These are phyloP conservation scores for Lucifuga dentata DNA, from an alignment of 2,113 vertebrate species.

Conservation along the genomic window DNA sequence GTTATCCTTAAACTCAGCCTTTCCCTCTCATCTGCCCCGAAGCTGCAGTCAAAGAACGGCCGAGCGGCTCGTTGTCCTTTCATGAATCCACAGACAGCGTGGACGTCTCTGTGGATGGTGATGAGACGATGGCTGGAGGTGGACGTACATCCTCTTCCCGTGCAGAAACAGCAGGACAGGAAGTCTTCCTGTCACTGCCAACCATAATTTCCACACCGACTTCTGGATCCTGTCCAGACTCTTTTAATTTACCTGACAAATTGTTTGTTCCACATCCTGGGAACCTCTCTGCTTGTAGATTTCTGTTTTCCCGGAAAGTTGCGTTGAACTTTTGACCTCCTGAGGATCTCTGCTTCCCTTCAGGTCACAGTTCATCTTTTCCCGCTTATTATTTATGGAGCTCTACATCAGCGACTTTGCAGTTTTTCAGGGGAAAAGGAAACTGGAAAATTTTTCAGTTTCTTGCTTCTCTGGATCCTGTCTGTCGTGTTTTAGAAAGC, in stretches of 20 bases:
- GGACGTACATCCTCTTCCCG: conserved; percentile 8
- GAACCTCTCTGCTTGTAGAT: no score
- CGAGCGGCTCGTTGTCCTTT: neutral
- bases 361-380: neutral
- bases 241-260: no score
- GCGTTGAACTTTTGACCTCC: neutral
- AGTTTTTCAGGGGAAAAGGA: neutral
- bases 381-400: neutral
- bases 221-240: no score
- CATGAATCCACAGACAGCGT: no score
- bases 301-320: neutral
- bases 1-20: neutral
- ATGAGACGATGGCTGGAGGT: neutral
- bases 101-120: neutral
- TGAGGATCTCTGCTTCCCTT: neutral
- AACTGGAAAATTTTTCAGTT: no score
- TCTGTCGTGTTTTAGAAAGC: no score
- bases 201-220: no score
- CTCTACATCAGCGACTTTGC: neutral
- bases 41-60: conserved; percentile 8
- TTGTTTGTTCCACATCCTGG: no score
- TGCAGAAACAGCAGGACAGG: no score
- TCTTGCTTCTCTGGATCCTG: no score
- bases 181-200: neutral
- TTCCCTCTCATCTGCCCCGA: neutral